Evolutionary conservation across 2,888 invertebrate genomes (phyloP).

Genomic region (Zaprionus lineosus): DNA sequence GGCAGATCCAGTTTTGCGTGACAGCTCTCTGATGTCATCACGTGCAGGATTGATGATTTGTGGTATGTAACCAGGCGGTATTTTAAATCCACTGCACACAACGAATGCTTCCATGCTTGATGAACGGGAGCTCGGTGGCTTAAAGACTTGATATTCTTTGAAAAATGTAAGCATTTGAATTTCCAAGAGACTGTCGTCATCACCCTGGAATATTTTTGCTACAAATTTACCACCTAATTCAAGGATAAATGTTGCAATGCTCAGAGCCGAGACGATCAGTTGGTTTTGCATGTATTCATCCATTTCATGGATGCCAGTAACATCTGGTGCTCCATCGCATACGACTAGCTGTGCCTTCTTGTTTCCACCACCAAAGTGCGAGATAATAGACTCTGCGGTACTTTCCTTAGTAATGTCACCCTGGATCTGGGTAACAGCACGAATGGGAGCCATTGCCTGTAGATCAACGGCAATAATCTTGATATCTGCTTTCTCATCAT

Average conservation of each 20-base stretch:
- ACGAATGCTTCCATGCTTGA: constrained; percentile 99
- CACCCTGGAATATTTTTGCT: constrained; percentile 98
- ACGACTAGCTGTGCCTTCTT: constrained; percentile 97
- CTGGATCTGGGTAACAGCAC: constrained; percentile 97
- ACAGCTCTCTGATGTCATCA: constrained; percentile 88
- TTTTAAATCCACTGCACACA: constrained; percentile 93
- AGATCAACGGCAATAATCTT: constrained; percentile 99
- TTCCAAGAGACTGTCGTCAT: constrained; percentile 94
- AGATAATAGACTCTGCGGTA: constrained; percentile 95
- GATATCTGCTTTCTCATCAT: constrained; percentile 83
- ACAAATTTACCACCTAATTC: constrained; percentile 95
- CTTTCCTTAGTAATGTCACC: constrained; percentile 98
- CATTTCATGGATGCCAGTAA: constrained; percentile 98
- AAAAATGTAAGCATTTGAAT: constrained; percentile 96
- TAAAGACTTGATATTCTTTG: constrained; percentile 92
- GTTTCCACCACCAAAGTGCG: constrained; percentile 90
- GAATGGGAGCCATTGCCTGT: constrained; percentile 98
- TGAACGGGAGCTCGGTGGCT: constrained; percentile 97
- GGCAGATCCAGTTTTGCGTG: constrained; percentile 87
- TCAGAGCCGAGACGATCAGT: constrained; percentile 95
- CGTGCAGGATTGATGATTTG: constrained; percentile 89
- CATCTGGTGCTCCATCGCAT: constrained; percentile 99
- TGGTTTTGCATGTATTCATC: constrained; percentile 99
- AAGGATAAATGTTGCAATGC: constrained; percentile 97
- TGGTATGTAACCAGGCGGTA: constrained; percentile 93